Percentiles rank a stretch among this genome's conserved stretches.
phyloP scores from a whole-genome alignment of 1,140 invertebrate species.

The Lordiphosa collinella region DNA sequence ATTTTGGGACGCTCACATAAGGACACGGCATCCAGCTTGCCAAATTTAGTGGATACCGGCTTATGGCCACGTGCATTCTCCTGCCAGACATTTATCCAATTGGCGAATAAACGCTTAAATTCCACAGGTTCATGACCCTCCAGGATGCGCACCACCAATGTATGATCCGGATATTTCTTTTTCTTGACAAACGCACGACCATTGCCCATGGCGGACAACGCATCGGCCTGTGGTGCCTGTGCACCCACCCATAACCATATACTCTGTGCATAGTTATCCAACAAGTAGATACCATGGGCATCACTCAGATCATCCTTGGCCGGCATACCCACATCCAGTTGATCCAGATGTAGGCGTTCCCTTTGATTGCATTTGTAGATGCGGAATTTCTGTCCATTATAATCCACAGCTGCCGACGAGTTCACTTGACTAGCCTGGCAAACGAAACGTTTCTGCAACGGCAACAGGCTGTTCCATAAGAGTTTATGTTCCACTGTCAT shows the following conservation, averaged over 20 bases:
- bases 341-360: slow-evolving; percentile 90
- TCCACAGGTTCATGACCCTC: slow-evolving; percentile 92
- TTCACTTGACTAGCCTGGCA: slow-evolving; percentile 80
- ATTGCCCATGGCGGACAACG: slow-evolving; percentile 89
- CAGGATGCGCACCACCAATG: slow-evolving; percentile 88
- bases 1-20: slow-evolving; percentile 81
- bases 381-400: slow-evolving; percentile 81
- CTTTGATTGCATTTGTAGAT: slow-evolving; percentile 88
- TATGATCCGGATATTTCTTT: slow-evolving; percentile 88
- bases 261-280: slow-evolving; percentile 91
- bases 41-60: slow-evolving; percentile 74
- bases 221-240: slow-evolving; percentile 85
- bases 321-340: slow-evolving; percentile 92
- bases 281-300: slow-evolving; percentile 85
- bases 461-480: slow-evolving; percentile 86
- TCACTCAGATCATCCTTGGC: slow-evolving; percentile 88
- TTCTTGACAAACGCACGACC: slow-evolving; percentile 94
- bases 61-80: slow-evolving; percentile 65
- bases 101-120: slow-evolving; percentile 90
- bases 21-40: slow-evolving; percentile 80
- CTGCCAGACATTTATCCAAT: slow-evolving; percentile 84
- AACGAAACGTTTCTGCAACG: slow-evolving; percentile 84
- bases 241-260: slow-evolving; percentile 97
- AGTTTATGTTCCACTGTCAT: slow-evolving; percentile 83
- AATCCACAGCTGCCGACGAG: slow-evolving; percentile 49